Evolutionary conservation across 2,113 vertebrate genomes (phyloP), one percentile per base, ranked within the genome.

Genomic region (Bujurquina vittata): DNA sequence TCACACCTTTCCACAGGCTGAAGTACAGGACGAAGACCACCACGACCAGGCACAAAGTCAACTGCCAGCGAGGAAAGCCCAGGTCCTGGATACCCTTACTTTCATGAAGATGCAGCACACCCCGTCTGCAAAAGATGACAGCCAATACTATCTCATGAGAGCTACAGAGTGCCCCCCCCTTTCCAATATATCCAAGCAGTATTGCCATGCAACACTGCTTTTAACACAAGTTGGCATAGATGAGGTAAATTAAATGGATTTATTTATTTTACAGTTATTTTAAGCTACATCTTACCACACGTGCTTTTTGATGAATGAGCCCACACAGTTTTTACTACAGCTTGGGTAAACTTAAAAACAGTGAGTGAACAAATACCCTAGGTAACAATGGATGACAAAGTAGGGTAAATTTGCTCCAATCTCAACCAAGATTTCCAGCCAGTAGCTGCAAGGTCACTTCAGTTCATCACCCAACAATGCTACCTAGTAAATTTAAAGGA

Each of bases 1-100:
- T 99, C 93, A 99, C 98, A 1, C 98, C 98, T 95, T 99, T 99
- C 98, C 98, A 99, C 65, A 99, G 94, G 91, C 98, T 99, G 91
- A 99, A 99, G 94, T 97, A 99, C 83, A 99, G 96, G 82, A 98
- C 95, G 84, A 99, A 93, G 58, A 99, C 95, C 10, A 99, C 97
- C 22, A 96, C 94, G 52, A 98, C 83, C 29, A 99, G 96, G 83
- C 98, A 99, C 69, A 99, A 88, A 7, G 91, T 77, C 43, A 99
- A 95, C 10, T 99, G 96, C 98, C 97, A 99, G 87, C 97, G 97
- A 11, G 98, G 98, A 58, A 95, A 81, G 23, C 97, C 97, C 37
- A 99, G 95, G 93, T 99, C 97, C 0, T 96, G 91, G 84, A 99
- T 99, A 4, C 98, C 98, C 2, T 60, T 75, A 88, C 98, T 99